Percentiles rank a stretch among this genome's conserved stretches.
phyloP scores from a whole-genome alignment of 2,113 vertebrate species.

The Ameiurus melas region DNA sequence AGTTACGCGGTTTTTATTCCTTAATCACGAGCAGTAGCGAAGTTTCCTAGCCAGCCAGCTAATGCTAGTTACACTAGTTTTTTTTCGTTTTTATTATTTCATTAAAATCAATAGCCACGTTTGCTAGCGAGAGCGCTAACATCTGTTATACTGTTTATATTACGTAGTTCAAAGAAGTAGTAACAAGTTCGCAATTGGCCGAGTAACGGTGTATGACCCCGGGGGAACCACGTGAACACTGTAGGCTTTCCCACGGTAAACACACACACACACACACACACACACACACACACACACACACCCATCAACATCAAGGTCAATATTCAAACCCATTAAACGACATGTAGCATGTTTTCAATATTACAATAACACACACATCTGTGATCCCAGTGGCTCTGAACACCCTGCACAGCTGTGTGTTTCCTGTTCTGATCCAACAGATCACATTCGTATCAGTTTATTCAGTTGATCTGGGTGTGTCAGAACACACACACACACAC shows the following conservation, averaged over 20 bases:
- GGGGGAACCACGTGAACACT: neutral
- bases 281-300: constrained; percentile 7
- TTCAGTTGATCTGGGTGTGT: neutral
- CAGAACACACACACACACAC: neutral
- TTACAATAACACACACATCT: neutral
- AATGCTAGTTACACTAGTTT: neutral
- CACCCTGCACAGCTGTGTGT: neutral
- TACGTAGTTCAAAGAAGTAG: neutral
- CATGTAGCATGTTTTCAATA: neutral
- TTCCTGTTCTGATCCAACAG: neutral
- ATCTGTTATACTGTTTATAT: neutral
- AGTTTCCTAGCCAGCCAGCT: neutral
- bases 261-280: neutral
- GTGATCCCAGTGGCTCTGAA: neutral
- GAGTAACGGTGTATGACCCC: neutral
- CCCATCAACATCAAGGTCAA: neutral
- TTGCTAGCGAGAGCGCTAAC: neutral
- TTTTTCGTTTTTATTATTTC: neutral
- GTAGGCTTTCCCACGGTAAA: neutral
- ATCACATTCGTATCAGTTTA: neutral
- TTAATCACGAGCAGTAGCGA: too few relatives aligned
- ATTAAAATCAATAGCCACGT: neutral
- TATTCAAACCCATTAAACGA: neutral
- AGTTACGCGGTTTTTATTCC: too few relatives aligned
- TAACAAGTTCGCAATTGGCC: neutral